These are phyloP conservation scores for Casuarius casuarius DNA, from an alignment of 2,113 vertebrate species.

Conservation along the genomic window DNA sequence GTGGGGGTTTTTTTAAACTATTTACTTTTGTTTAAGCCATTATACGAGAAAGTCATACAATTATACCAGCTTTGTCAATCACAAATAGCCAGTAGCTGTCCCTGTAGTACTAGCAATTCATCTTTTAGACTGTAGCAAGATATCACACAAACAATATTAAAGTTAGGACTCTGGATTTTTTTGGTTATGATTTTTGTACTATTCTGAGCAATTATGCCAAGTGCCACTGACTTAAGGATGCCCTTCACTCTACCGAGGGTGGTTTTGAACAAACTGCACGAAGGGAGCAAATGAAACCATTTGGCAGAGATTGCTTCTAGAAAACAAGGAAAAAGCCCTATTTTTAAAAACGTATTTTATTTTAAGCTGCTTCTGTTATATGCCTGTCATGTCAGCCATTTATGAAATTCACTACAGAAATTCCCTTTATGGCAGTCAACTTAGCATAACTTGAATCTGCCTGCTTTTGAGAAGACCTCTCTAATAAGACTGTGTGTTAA, in stretches of 20 bases:
- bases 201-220: conserved; percentile 56
- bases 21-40: conserved; percentile 68
- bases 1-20: not conserved
- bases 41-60: conserved; percentile 63
- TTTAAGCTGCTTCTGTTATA: conserved; percentile 50
- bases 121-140: conserved; percentile 47
- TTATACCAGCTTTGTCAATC: conserved; percentile 51
- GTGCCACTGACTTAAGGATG: conserved; percentile 49
- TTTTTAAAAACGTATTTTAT: conserved; percentile 49
- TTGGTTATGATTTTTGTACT: not conserved
- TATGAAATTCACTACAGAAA: conserved; percentile 57
- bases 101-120: not conserved
- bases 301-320: conserved; percentile 42
- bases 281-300: conserved; percentile 54
- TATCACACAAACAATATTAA: conserved; percentile 47
- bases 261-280: conserved; percentile 48
- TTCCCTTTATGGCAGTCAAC: conserved; percentile 27
- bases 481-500: conserved; percentile 54
- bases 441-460: conserved; percentile 42
- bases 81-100: conserved; percentile 13
- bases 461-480: conserved; percentile 35
- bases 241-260: conserved; percentile 27
- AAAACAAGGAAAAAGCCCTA: not conserved
- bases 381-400: conserved; percentile 19
- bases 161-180: conserved; percentile 41